Evolutionary conservation across 2,797 vertebrate genomes (phyloP), one percentile per base, ranked within the genome.

Genomic region (Megalops cyprinoides): DNA sequence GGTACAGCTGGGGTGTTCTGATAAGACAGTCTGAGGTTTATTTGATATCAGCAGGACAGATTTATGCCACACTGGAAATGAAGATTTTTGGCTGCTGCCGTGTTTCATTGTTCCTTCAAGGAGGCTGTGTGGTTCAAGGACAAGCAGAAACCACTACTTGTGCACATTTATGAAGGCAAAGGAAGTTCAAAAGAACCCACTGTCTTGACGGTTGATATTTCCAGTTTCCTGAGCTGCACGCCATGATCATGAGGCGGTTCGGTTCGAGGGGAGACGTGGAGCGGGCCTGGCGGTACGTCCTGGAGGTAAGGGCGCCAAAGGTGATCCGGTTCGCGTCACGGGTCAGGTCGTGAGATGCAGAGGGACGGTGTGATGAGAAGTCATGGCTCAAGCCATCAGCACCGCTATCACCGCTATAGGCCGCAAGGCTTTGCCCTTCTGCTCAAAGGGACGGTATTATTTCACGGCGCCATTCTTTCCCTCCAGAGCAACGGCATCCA

Each of bases 241-340:
- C 95, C 0, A 96, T 99, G 98, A 99, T 99, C 86, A 98, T 99
- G 97, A 96, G 98, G 84, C 94, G 98, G 48, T 99, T 99, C 88
- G 96, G 94, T 88, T 92, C 92, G 60, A 95, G 94, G 49, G 98
- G 98, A 86, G 98, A 99, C 0, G 94, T 99, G n/a, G 97, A 98
- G 83, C 95, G 86, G 85, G 97, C 98, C 23, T 94, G 97, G 93
- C 92, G 97, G 23, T 99, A 94, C 0, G 98, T 99, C 55, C 85
- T 96, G 74, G 91, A 98, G 97, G 98, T 99, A 92, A 79, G 91
- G 67, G 34, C 12, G 39, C 44, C 9, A 39, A 37, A 15, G 12
- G 12, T 65, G 31, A 65, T 15, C 34, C 67, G 8, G 8, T 62
- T 58, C 18, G 28, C 60, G 56, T 25, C 25, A 56, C 20, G 0